Percentiles rank a stretch among this genome's conserved stretches.
Evolutionary conservation across 2,797 vertebrate genomes (phyloP).

Genomic region (Anolis apletophallus): DNA sequence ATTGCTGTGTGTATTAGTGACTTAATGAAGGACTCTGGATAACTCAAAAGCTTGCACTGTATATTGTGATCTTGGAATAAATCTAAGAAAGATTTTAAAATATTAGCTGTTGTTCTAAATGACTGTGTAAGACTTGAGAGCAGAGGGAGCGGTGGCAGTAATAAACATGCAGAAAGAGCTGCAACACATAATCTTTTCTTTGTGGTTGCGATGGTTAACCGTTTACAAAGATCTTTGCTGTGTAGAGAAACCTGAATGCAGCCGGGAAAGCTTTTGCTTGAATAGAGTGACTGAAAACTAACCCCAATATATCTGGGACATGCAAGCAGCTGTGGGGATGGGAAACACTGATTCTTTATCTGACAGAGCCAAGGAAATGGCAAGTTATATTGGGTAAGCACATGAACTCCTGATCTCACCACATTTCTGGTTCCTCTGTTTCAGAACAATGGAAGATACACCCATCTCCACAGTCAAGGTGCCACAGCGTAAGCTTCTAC

Average conservation of each 20-base stretch:
- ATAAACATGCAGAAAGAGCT: not conserved
- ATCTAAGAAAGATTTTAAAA: not conserved
- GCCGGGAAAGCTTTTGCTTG: constrained; percentile 12
- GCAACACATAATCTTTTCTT: constrained; percentile 14
- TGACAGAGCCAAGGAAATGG: constrained; percentile 39
- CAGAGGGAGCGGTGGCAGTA: not conserved
- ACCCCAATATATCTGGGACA: constrained; percentile 5
- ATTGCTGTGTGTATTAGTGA: not conserved
- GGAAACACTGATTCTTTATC: constrained; percentile 53
- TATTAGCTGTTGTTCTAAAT: not conserved
- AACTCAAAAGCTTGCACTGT: not conserved
- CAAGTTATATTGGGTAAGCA: constrained; percentile 29
- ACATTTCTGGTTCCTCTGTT: constrained; percentile 8
- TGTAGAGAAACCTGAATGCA: constrained; percentile 14
- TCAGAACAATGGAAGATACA: constrained; percentile 14
- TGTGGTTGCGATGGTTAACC: not conserved
- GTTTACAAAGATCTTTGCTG: constrained; percentile 28
- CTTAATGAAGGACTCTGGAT: not conserved
- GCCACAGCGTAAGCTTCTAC: constrained; percentile 11
- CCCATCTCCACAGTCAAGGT: not conserved
- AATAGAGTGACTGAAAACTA: constrained; percentile 46
- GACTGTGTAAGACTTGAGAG: not conserved
- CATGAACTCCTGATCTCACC: not conserved
- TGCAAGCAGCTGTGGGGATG: constrained; percentile 32
- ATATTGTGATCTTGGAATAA: not conserved